Evolutionary conservation across 2,888 invertebrate species (phyloP), one percentile per base, ranked within the genome.

Genomic region (Tetanocera ferruginea): DNA sequence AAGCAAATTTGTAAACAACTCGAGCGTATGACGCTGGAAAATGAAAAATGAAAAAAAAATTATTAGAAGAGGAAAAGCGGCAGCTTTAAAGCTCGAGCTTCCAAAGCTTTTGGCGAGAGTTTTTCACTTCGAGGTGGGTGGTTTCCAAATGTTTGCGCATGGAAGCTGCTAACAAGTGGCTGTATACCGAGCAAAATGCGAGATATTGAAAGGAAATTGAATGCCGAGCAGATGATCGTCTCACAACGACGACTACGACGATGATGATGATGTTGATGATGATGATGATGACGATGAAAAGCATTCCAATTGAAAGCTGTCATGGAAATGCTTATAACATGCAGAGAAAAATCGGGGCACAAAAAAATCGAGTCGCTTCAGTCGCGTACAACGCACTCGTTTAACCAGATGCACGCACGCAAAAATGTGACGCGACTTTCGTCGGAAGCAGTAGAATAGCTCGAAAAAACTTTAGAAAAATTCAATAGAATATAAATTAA

Each of bases 301-400:
- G 25, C 49, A 49, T 66, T 66, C 64, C 64, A 37, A 19, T 37
- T 67, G 67, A 23, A 43, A 19, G n/a, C 31, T 17, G 71, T 28
- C 34, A 31, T 52, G 55, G 43, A 69, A n/a, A 55, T 55, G 19
- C 43, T 9, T 37, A n/a, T 9, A 31, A 19, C 43, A 23, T 14
- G 69, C 11, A 23, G 55, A 28, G 8, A 25, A 19, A 52, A 28
- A 34, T n/a, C 43, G 49, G 55, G 49, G 14, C 43, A 37, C 23
- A 25, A 49, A 25, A 17, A 31, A 70, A 31, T 52, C 71, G 67
- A 71, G 69, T 57, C 8, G 31, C 52, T 37, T 80, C 73, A 79
- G 80, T 79, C 78, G 79, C 76, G 77, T 66, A 64, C 52, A 60
- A 78, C 76, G 76, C 80, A 77, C 71, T 60, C 78, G 74, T 34